A percentile compares a stretch with the other conserved stretches of the same genome.
Evolutionary conservation across 2,888 invertebrate genomes (phyloP).

Genomic region (Lasioglossum vierecki): DNA sequence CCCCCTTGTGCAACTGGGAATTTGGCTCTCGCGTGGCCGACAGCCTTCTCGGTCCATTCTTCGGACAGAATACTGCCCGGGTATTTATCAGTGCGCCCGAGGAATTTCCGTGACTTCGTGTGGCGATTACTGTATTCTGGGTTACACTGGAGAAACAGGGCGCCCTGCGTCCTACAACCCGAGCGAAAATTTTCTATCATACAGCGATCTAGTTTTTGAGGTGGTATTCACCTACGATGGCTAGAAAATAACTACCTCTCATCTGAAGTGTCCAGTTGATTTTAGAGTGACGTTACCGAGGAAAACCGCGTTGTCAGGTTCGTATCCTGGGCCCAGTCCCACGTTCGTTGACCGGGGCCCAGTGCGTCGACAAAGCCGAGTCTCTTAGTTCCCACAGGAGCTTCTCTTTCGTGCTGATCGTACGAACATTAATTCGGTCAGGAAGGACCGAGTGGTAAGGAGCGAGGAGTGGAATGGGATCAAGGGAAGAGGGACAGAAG

Average conservation of each 20-base stretch:
- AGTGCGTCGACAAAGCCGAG: slow-evolving; percentile 49
- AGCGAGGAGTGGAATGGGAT: slow-evolving; percentile 42
- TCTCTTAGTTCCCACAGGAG: slow-evolving; percentile 69
- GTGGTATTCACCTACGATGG: too few relatives aligned
- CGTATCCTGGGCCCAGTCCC: background rate
- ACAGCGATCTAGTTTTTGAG: too few relatives aligned
- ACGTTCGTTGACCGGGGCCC: slow-evolving; percentile 38
- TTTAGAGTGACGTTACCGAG: background rate
- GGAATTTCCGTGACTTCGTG: slow-evolving; percentile 45
- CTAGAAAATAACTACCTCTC: too few relatives aligned
- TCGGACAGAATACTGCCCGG: slow-evolving; percentile 16
- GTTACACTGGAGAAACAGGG: slow-evolving; percentile 38
- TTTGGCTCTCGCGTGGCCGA: background rate
- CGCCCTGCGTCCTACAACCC: background rate
- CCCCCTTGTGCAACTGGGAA: background rate
- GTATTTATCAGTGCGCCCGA: slow-evolving; percentile 28
- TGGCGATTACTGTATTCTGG: slow-evolving; percentile 52
- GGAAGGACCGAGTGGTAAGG: slow-evolving; percentile 67
- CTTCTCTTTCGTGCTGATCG: slow-evolving; percentile 71
- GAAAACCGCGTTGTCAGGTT: background rate
- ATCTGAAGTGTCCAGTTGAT: background rate
- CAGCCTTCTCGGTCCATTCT: background rate
- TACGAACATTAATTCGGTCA: slow-evolving; percentile 67
- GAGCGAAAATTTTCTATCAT: background rate
- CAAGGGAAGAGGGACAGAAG: slow-evolving; percentile 59